A percentile compares a stretch with the other conserved stretches of the same genome.
These are phyloP conservation scores for Sarcophaga caerulescens DNA, from an alignment of 2,888 invertebrate genomes.

Conservation along the genomic window DNA sequence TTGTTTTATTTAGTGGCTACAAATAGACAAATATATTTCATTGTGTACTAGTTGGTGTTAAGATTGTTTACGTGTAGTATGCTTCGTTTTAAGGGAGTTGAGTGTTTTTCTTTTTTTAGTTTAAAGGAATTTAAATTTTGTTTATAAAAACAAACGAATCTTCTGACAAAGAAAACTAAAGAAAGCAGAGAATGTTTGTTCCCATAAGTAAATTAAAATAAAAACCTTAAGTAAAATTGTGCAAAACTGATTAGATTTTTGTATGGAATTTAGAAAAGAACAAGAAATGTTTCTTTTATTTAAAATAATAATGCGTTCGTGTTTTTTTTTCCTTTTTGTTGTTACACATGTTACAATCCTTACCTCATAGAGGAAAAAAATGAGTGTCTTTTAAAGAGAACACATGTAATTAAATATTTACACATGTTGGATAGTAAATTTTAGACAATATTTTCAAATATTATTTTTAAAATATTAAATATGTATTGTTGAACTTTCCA, in stretches of 20 bases:
- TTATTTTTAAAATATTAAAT: too few species aligned
- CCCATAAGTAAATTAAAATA: neutral
- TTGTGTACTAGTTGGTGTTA: neutral
- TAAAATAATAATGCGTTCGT: too few species aligned
- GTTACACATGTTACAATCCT: neutral
- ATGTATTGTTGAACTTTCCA: neutral
- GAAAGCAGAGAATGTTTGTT: neutral
- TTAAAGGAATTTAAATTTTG: conserved; percentile 10
- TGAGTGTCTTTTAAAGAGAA: neutral
- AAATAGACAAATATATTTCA: neutral
- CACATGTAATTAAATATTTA: conserved; percentile 4
- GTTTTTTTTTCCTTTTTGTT: neutral
- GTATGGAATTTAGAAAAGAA: conserved; percentile 5
- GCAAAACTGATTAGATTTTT: conserved; percentile 12
- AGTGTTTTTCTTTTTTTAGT: too few species aligned
- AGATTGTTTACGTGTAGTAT: neutral
- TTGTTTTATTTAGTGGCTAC: conserved; percentile 33
- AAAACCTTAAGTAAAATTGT: neutral
- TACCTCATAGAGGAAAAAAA: neutral
- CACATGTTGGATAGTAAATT: neutral
- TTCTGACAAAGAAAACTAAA: neutral
- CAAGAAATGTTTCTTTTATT: too few species aligned
- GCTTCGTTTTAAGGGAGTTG: too few species aligned
- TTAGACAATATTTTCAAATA: too few species aligned
- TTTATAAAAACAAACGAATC: neutral